Evolutionary conservation across 2,888 invertebrate species (phyloP), one percentile per base, ranked within the genome.

Genomic region (Hemithea aestivaria): DNA sequence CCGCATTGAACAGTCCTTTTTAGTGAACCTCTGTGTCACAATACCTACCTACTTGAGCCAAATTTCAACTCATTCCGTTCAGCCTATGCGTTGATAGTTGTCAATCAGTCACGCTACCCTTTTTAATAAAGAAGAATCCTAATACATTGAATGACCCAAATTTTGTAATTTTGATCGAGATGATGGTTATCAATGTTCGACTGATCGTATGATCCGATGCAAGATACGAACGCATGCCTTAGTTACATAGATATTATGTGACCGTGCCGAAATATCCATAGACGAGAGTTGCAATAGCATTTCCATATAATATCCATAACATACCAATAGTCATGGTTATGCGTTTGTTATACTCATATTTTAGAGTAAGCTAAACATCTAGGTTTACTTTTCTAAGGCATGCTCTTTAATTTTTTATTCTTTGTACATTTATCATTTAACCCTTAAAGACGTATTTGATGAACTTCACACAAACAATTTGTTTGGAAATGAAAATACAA

Each of bases 221-320:
- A 53, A 55, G 47, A 51, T 60, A 62, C 51, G 62, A 40, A 54
- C 48, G 62, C 83, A 83, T 83, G 83, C 83, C 75, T 80, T 81
- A 81, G 78, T 78, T 66, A 81, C 75, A 69, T 53, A 58, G 24
- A 60, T 53, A 16, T 16, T 16, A 16, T 16, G 16, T 59, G 54
- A 62, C 56, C 55, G 53, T 58, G 59, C 51, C 51, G 41, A 49
- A 45, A 49, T 45, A 9, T 36, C 20, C 20, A 27, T 23, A 25
- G 23, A 27, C 40, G 28, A 40, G 34, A 43, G 30, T 41, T 35
- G 37, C 38, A 36, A 31, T 27, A 25, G 28, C 21, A 35, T 37
- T 29, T 39, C 32, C 25, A 23, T 30, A 35, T 27, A n/a, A n/a
- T n/a, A 24, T 36, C 24, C 16, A 16, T 35, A 34, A 40, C 39